Base-by-base conservation (phyloP, 2,888 invertebrate species). In the Drosophila colorata region DNA sequence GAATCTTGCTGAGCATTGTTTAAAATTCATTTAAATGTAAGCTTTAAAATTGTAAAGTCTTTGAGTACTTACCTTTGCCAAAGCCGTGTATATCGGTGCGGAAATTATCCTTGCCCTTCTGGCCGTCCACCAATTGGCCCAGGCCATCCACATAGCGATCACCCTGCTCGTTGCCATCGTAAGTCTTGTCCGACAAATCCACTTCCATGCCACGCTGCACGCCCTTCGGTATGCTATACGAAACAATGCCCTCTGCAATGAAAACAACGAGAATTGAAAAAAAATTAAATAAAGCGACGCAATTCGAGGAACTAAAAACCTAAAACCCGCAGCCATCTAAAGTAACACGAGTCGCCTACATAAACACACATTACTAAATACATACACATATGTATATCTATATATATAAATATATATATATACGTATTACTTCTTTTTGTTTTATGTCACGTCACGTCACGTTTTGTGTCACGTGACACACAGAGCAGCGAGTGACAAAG, bases 171-270 rank as follows among this genome's bases (percentile, higher is more conserved):
- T 93, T 92, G 44, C 96, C 96, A 91, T 97, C 97, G 93, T 96
- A 97, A 23, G 95, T 96, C 78, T 94, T 94, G 93, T 97, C 97
- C 64, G 95, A 94, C 58, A 97, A 93, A 92, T 96, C 96, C 83
- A 96, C 93, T 89, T 96, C 96, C 68, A 95, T 93, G 57, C 95
- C 94, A 89, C 95, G 94, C 69, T 94, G 93, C 52, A 94, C 93
- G 84, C 96, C 96, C 92, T 95, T 95, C 28, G 96, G 95, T 93
- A 96, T 95, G 80, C 95, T 94, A 92, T 97, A 97, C 74, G 96
- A 95, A 81, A 96, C 92, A 71, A 97, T 93, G 66, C 96, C 96
- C 91, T 96, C 97, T 96, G 94, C 25, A 92, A 93, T 4, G 18
- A 52, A 38, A 67, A 35, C 23, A 41, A 64, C 14, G 16, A 37